A percentile compares a stretch with the other conserved stretches of the same genome.
phyloP scores from a whole-genome alignment of 2,113 vertebrate genomes.

The Rousettus leschenaultii region DNA sequence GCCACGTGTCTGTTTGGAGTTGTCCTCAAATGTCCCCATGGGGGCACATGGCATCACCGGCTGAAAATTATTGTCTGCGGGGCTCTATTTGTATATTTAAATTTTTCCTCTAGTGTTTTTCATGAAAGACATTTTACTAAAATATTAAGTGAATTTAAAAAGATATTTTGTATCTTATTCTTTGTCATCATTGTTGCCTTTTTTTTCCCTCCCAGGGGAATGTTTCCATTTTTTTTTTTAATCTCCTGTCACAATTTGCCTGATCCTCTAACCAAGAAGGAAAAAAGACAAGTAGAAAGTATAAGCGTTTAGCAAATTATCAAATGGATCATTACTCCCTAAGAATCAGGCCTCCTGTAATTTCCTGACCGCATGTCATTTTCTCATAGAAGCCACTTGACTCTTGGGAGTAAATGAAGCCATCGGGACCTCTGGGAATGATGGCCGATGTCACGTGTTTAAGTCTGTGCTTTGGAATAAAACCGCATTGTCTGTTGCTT shows the following conservation, averaged over 20 bases:
- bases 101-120: neutral
- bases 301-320: slow-evolving; percentile 40
- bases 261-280: slow-evolving; percentile 12
- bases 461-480: neutral
- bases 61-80: neutral
- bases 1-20: neutral
- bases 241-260: neutral
- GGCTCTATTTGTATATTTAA: neutral
- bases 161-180: neutral
- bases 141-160: neutral
- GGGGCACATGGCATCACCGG: neutral
- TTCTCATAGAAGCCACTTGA: slow-evolving; percentile 25
- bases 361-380: slow-evolving; percentile 28
- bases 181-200: neutral
- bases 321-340: neutral
- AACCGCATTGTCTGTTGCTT: neutral
- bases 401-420: slow-evolving; percentile 30
- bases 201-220: neutral
- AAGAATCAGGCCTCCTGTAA: slow-evolving; percentile 7
- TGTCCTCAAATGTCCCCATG: too few relatives aligned
- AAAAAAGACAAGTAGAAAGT: neutral
- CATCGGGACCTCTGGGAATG: neutral
- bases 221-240: neutral
- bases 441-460: slow-evolving; percentile 21
- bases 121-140: neutral